phyloP scores from a whole-genome alignment of 1,140 invertebrate genomes.

The Pogonognathellus flavescens region DNA sequence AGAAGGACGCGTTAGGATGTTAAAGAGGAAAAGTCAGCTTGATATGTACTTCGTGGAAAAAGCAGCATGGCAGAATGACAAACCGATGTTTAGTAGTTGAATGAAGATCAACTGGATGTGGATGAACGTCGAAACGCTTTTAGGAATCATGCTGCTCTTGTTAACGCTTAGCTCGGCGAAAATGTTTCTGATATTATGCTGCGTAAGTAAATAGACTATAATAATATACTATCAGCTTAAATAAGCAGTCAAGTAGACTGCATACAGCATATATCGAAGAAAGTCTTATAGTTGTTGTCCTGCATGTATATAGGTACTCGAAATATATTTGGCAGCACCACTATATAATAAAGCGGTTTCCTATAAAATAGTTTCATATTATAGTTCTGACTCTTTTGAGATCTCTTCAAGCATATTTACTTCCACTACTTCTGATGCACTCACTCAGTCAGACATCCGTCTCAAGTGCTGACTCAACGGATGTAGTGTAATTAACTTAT shows the following conservation, averaged over 20 bases:
- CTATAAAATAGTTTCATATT: no score
- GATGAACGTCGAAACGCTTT: slow-evolving; percentile 25
- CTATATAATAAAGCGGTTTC: no score
- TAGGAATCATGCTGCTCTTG: slow-evolving; percentile 18
- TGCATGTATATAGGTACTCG: no score
- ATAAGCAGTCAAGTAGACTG: neutral
- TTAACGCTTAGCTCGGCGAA: slow-evolving; percentile 26
- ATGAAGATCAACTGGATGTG: neutral
- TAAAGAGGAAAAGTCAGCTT: slow-evolving; percentile 12
- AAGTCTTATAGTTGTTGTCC: no score
- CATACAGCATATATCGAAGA: no score
- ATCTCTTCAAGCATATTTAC: no score
- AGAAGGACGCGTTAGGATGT: neutral
- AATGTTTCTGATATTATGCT: slow-evolving; percentile 47
- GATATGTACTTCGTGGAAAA: neutral
- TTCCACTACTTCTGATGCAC: no score
- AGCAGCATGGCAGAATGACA: slow-evolving; percentile 39
- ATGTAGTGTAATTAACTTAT: no score
- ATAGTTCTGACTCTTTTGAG: no score
- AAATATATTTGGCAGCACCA: no score
- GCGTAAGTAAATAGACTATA: slow-evolving; percentile 19
- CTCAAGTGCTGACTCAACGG: no score
- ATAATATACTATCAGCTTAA: neutral
- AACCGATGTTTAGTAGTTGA: slow-evolving; percentile 19
- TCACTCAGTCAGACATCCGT: no score